phyloP scores from a whole-genome alignment of 2,113 vertebrate species.

The Lates calcarifer region DNA sequence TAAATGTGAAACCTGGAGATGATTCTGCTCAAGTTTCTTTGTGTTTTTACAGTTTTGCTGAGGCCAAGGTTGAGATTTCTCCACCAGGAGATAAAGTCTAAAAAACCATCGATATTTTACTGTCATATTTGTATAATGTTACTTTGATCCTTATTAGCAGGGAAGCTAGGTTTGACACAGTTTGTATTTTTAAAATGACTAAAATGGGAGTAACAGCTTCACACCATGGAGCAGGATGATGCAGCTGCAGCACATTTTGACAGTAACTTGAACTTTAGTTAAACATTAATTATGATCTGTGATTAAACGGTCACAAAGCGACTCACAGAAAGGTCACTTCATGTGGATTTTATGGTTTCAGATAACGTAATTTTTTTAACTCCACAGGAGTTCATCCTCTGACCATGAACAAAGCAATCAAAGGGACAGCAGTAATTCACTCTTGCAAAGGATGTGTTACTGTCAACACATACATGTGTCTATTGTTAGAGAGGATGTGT shows the following conservation, averaged over 20 bases:
- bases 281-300: constrained; percentile 8
- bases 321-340: constrained; percentile 2
- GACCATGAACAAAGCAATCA: neutral
- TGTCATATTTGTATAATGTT: neutral
- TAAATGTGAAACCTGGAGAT: neutral
- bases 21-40: neutral
- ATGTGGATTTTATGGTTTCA: constrained; percentile 9
- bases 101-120: neutral
- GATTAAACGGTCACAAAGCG: constrained; percentile 14
- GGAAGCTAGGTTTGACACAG: neutral
- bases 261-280: constrained; percentile 5
- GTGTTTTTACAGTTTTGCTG: neutral
- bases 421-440: neutral
- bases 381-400: constrained; percentile 17
- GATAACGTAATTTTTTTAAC: constrained; percentile 1
- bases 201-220: neutral
- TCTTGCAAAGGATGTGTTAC: constrained; percentile 3
- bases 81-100: neutral
- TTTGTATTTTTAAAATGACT: neutral
- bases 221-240: neutral
- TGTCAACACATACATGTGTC: constrained; percentile 18
- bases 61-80: neutral
- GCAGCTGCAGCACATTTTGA: neutral
- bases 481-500: neutral
- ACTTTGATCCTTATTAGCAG: neutral